Evolutionary conservation across 2,888 invertebrate species (phyloP).

Genomic region (Athalia cordata): DNA sequence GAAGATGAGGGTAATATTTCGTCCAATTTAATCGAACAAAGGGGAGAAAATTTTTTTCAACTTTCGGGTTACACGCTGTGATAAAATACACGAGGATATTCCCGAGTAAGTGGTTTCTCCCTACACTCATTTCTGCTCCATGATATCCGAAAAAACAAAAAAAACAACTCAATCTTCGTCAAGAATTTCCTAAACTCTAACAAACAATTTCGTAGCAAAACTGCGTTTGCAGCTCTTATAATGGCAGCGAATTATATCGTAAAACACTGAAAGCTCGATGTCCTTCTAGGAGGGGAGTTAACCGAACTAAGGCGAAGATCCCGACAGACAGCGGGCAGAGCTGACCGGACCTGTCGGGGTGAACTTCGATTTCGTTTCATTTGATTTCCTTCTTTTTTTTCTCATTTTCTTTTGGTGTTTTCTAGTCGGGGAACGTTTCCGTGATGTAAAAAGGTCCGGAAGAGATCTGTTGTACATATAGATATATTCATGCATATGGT

Average conservation of each 20-base stretch:
- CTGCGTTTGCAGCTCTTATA: not conserved
- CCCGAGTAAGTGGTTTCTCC: too few species aligned
- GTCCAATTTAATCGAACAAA: too few species aligned
- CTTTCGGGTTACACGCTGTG: too few species aligned
- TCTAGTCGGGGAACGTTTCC: not conserved
- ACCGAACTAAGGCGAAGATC: slow-evolving; percentile 9
- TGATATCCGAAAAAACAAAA: too few species aligned
- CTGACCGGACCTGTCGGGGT: slow-evolving; percentile 12
- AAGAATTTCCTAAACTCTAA: too few species aligned
- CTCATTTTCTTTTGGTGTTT: not conserved
- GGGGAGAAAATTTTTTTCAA: too few species aligned
- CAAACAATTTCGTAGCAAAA: too few species aligned
- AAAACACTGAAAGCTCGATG: slow-evolving; percentile 1
- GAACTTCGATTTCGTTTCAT: slow-evolving; percentile 22
- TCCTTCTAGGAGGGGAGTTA: not conserved
- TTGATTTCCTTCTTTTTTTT: not conserved
- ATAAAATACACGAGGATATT: too few species aligned
- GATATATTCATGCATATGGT: not conserved
- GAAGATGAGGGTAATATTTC: too few species aligned
- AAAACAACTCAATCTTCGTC: too few species aligned
- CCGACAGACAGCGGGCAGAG: slow-evolving; percentile 13
- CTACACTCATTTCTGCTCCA: too few species aligned
- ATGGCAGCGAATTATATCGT: slow-evolving; percentile 18
- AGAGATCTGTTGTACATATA: not conserved
- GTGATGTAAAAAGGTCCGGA: not conserved